Percentiles rank a stretch among this genome's conserved stretches.
Evolutionary conservation across 2,888 invertebrate species (phyloP).

Genomic region (Chaitophorus viminalis): DNA sequence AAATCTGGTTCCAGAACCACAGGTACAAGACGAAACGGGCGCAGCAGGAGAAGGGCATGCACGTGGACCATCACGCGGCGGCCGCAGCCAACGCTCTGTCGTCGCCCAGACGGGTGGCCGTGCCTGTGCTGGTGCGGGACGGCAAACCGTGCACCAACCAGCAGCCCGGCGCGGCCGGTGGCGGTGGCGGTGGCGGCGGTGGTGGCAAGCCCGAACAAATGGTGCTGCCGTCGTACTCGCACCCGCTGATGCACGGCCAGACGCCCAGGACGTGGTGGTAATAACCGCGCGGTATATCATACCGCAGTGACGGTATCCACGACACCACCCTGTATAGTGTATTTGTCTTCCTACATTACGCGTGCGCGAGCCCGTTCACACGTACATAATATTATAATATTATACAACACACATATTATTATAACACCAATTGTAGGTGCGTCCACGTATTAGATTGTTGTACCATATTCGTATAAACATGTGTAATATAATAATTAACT

Average conservation of each 20-base stretch:
- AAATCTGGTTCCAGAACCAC: slow-evolving; percentile 99
- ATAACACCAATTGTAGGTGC: too few species aligned
- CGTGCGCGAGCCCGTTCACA: background rate
- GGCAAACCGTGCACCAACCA: slow-evolving; percentile 84
- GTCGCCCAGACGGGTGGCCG: slow-evolving; percentile 91
- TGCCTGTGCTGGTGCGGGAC: slow-evolving; percentile 92
- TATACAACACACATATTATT: too few species aligned
- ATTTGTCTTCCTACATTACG: slow-evolving; percentile 41
- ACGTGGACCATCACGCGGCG: slow-evolving; percentile 65
- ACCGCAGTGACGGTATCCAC: background rate
- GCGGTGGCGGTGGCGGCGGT: slow-evolving; percentile 65
- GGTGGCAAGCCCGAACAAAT: slow-evolving; percentile 64
- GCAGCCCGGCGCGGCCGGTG: slow-evolving; percentile 65
- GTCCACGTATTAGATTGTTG: too few species aligned
- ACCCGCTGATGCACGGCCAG: slow-evolving; percentile 69
- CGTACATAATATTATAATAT: too few species aligned
- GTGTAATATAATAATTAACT: too few species aligned
- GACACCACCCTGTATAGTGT: slow-evolving; percentile 18
- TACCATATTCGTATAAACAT: too few species aligned
- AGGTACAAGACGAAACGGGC: slow-evolving; percentile 99
- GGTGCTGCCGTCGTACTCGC: slow-evolving; percentile 66
- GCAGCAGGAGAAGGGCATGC: slow-evolving; percentile 83
- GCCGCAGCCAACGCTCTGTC: slow-evolving; percentile 72
- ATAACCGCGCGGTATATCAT: slow-evolving; percentile 59
- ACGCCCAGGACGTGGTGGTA: slow-evolving; percentile 68